Percentiles rank a stretch among this genome's conserved stretches.
Conservation (phyloP, 92 coral and sea anemone species). For the Bergia sp. region DNA sequence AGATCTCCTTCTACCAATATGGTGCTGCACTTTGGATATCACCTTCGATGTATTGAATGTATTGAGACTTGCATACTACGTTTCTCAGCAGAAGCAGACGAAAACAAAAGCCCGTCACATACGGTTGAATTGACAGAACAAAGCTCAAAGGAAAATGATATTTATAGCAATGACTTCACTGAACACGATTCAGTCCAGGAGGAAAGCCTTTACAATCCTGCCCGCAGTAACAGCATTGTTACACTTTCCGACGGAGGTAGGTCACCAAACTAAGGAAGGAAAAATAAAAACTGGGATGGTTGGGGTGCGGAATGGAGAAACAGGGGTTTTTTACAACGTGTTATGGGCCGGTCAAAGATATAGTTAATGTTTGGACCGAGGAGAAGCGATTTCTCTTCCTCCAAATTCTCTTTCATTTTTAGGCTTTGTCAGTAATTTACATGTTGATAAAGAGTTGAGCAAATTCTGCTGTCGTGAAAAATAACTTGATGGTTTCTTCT, state of each 20-base stretch:
- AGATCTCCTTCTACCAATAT: background rate
- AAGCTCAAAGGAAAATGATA: conserved; percentile 21
- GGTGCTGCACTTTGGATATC: background rate
- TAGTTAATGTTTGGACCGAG: too few relatives aligned
- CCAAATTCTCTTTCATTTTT: too few relatives aligned
- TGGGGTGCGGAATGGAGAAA: background rate
- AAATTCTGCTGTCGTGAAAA: too few relatives aligned
- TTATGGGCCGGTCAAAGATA: background rate
- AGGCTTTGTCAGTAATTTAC: too few relatives aligned
- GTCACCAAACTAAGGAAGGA: background rate
- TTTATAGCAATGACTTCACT: conserved; percentile 13
- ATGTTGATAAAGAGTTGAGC: too few relatives aligned
- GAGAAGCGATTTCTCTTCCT: too few relatives aligned
- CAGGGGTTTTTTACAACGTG: background rate
- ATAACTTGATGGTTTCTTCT: too few relatives aligned
- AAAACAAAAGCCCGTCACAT: background rate
- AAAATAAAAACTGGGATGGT: background rate
- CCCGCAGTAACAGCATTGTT: background rate
- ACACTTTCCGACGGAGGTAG: conserved; percentile 20
- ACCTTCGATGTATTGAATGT: background rate
- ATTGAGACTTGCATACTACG: background rate
- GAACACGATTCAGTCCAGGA: background rate
- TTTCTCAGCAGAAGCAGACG: conserved; percentile 9
- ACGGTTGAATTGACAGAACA: background rate
- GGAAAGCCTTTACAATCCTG: background rate